Evolutionary conservation across 2,888 invertebrate species (phyloP).

Genomic region (Limnephilus marmoratus): DNA sequence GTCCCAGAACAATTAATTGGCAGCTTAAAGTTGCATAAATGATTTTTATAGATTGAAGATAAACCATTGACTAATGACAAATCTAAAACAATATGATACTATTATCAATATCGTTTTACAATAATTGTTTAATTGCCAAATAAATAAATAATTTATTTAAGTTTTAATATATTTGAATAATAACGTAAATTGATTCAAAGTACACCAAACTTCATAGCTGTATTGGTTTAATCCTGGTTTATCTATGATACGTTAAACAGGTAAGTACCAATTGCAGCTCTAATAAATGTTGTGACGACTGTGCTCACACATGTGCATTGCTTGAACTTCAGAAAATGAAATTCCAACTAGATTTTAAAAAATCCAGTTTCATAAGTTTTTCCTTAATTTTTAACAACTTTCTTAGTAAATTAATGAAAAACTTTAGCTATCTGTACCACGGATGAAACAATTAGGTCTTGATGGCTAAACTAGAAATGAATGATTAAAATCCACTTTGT

Average conservation of each 20-base stretch:
- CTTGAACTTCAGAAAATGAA: too few relatives aligned
- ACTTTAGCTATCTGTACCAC: too few relatives aligned
- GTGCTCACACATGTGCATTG: too few relatives aligned
- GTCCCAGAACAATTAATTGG: neutral
- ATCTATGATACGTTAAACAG: neutral
- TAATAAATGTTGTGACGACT: too few relatives aligned
- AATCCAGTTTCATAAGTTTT: too few relatives aligned
- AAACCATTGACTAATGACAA: neutral
- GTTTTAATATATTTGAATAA: neutral
- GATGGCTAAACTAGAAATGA: too few relatives aligned
- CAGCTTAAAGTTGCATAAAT: slow-evolving; percentile 13
- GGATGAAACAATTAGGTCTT: too few relatives aligned
- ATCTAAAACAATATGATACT: neutral
- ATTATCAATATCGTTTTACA: neutral
- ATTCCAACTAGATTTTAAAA: too few relatives aligned
- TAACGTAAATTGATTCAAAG: neutral
- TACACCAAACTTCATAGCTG: neutral
- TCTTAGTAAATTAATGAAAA: too few relatives aligned
- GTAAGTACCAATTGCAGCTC: too few relatives aligned
- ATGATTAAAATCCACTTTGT: too few relatives aligned
- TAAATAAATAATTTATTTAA: neutral
- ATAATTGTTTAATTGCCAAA: neutral
- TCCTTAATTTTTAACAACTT: too few relatives aligned
- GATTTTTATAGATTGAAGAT: neutral
- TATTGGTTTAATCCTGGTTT: neutral